Percentiles rank a stretch among this genome's conserved stretches.
Conservation (phyloP, 2,888 invertebrate genomes). For the Chrysolina americana region DNA sequence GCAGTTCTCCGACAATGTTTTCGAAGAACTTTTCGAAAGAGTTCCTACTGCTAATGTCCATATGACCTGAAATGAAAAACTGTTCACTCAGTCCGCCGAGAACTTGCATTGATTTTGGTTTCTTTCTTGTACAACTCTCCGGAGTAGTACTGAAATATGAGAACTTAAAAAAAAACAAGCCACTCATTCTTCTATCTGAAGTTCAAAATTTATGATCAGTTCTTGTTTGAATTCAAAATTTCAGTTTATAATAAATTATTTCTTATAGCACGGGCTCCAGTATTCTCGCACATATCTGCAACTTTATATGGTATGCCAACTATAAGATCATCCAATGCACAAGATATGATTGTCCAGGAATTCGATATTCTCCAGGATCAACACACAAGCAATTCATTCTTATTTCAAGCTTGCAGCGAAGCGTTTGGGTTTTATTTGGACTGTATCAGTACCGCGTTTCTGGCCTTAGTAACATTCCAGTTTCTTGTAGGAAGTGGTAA, state of each 20-base stretch:
- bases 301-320: slow-evolving; percentile 89
- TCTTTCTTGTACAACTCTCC: no score
- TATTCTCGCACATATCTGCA: slow-evolving; percentile 91
- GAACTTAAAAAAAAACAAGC: no score
- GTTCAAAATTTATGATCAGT: no score
- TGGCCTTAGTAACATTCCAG: slow-evolving; percentile 76
- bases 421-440: slow-evolving; percentile 77
- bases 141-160: no score
- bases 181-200: no score
- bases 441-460: slow-evolving; percentile 75
- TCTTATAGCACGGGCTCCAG: slow-evolving; percentile 83
- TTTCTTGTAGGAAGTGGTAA: slow-evolving; percentile 75
- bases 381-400: slow-evolving; percentile 76
- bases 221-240: neutral
- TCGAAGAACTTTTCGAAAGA: no score
- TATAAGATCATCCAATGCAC: slow-evolving; percentile 84
- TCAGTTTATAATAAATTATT: slow-evolving; percentile 7
- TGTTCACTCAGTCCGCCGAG: no score
- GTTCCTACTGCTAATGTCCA: no score
- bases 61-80: no score
- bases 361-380: slow-evolving; percentile 82
- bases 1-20: no score
- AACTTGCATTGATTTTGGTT: no score
- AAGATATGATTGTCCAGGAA: slow-evolving; percentile 80
- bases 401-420: slow-evolving; percentile 74